Evolutionary conservation across 2,888 invertebrate genomes (phyloP), one percentile per base, ranked within the genome.

Genomic region (Steromphala cineraria): DNA sequence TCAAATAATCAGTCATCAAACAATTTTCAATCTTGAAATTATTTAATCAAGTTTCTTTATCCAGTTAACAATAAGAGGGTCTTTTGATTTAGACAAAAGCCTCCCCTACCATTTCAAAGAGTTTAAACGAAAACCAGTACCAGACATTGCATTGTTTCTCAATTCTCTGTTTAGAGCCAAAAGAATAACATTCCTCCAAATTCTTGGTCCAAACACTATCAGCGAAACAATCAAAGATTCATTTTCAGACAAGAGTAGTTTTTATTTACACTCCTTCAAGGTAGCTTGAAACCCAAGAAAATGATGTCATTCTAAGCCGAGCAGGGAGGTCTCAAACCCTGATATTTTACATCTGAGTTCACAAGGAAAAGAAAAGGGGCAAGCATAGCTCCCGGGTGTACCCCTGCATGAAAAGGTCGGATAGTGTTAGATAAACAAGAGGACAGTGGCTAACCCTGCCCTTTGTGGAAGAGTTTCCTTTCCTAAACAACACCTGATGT

Each of bases 251-350:
- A 71, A 36, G n/a, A 19, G 40, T 36, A 36, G 28, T 36, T 71
- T 71, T 36, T 71, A 40, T 36, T 71, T 28, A 71, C 71, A 71
- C 36, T 71, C 40, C 36, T 71, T 71, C 31, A 71, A 36, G 71
- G 36, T 31, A 71, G 36, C 62, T 62, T 62, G 62, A 62, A 62
- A 62, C 62, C 62, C 62, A 28, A 62, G 62, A 28, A 62, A 28
- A 62, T 62, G 62, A n/a, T 40, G 40, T 71, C 71, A 71, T 28
- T 19, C 28, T 36, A 7, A 56, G 24, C 56, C 19, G 24, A 19
- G 56, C 46, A 71, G 19, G 71, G 71, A 71, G 71, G 71, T 71
- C 71, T 67, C n/a, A 7, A 24, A 19, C 19, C 71, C 40, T 71
- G 71, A 24, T 36, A 28, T 36, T 36, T 19, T 71, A 36, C 36